Evolutionary conservation across 2,113 vertebrate species (phyloP), one percentile per base, ranked within the genome.

Genomic region (Australoheros scitulus): DNA sequence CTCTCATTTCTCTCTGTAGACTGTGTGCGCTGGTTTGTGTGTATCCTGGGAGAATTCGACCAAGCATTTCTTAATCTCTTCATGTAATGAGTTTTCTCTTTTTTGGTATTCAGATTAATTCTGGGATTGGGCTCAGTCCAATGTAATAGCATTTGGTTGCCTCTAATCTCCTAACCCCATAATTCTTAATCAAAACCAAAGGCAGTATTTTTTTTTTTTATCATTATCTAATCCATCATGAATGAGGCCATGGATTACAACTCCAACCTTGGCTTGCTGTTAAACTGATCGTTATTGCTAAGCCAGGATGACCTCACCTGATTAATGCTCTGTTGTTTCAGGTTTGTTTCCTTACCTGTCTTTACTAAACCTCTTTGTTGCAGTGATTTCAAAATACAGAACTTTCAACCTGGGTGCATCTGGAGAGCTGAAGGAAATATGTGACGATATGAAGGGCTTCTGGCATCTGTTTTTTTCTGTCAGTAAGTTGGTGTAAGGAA

Each of bases 81-180:
- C 91, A 86, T 93, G 93, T 95, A 94, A 93, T 94, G 92, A 93
- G 90, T 93, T 94, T 91, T 88, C 75, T 90, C 38, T 88, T 92
- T 94, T 93, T 91, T 90, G 77, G 89, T 91, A 93, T 95, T 94
- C 87, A 93, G 94, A 95, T 95, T 95, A 95, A 95, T 94, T 95
- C 95, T 87, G 87, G 90, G 91, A 94, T 94, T 94, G 93, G 91
- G 86, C 90, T 92, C 90, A 72, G 85, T 91, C 89, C 88, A 86
- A 87, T 79, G 92, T 90, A 92, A 92, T 93, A 92, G 89, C 36
- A 26, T 92, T 94, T 91, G 88, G 80, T 89, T 82, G 80, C 61
- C 85, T 91, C 80, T 95, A 96, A 95, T 96, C 95, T 94, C 82
- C 92, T 90, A 92, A 91, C 87, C 94, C 91, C 91, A 94, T 94